Base-by-base conservation (phyloP, 2,113 vertebrate genomes). In the Chaetodon trifascialis region DNA sequence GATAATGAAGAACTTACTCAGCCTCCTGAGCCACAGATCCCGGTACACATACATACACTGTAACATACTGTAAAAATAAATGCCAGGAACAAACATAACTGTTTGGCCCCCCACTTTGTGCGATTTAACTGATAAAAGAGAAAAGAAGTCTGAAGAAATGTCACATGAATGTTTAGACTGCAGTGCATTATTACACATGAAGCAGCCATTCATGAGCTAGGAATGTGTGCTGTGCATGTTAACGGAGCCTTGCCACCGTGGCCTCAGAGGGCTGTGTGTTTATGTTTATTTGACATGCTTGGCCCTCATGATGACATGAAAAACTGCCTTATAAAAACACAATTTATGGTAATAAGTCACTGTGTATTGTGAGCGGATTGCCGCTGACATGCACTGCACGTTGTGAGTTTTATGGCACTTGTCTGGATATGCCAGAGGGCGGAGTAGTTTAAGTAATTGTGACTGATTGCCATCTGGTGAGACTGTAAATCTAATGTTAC, bases 401-500 rank as follows among this genome's bases (percentile, higher is more conserved):
- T 60, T 42, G 14, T 83, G 72, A 83, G 63, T 74, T 85, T 86
- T 38, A 73, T 59, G 44, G 71, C 49, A 67, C 34, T 74, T 54
- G 82, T 76, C 65, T 84, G 73, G 11, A 34, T 65, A 60, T 80
- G 88, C 85, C 86, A 79, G 73, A 84, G 84, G 89, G 71, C 40
- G 34, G 25, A 81, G 40, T 38, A 47, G 66, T 87, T 72, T 62
- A 68, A 60, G 64, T 65, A 81, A 83, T 62, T 87, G 62, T 80
- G 83, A 82, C 34, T 82, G 80, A 92, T 89, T 68, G 63, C 63
- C 81, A 90, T 87, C 66, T 56, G 38, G 40, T 49, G 69, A 82
- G 79, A 86, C 75, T 85, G 80, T 69, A 75, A 77, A 84, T 89
- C 85, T 89, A 70, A 69, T 51, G 86, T 90, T 92, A 91, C 85